These are phyloP conservation scores for Tineola bisselliella DNA, from an alignment of 2,888 invertebrate genomes.

Conservation along the genomic window DNA sequence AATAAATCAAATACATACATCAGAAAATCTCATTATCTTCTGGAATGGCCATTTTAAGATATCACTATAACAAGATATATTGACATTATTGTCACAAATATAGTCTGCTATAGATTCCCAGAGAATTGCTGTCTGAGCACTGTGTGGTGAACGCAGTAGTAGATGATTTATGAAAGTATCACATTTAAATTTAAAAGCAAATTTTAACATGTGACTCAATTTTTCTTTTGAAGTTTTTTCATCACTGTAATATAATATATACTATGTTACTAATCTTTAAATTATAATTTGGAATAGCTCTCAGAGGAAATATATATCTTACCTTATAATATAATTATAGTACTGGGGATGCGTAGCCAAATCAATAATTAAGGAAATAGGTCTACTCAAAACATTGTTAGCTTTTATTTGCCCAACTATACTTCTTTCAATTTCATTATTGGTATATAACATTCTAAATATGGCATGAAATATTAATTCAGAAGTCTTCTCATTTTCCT, in stretches of 20 bases:
- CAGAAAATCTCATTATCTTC: slow-evolving; percentile 17
- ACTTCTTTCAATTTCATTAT: neutral
- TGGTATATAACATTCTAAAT: neutral
- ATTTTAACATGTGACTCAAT: neutral
- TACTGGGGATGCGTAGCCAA: neutral
- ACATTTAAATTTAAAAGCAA: neutral
- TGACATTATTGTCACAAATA: neutral
- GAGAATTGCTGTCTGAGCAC: neutral
- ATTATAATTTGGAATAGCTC: too few species aligned
- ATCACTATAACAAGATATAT: neutral
- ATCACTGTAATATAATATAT: neutral
- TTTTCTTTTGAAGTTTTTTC: neutral
- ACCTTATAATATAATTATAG: neutral
- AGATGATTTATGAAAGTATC: neutral
- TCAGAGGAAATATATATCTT: too few species aligned
- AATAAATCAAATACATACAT: slow-evolving; percentile 27
- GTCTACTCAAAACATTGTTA: neutral
- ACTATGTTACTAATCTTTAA: too few species aligned
- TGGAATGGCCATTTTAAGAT: neutral
- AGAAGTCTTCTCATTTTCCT: neutral
- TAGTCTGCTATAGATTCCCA: neutral
- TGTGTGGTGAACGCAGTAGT: neutral
- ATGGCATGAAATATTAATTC: neutral
- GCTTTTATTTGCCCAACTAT: neutral
- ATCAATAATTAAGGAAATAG: neutral